Evolutionary conservation across 2,113 vertebrate genomes (phyloP).

Genomic region (Phyllostomus discolor): DNA sequence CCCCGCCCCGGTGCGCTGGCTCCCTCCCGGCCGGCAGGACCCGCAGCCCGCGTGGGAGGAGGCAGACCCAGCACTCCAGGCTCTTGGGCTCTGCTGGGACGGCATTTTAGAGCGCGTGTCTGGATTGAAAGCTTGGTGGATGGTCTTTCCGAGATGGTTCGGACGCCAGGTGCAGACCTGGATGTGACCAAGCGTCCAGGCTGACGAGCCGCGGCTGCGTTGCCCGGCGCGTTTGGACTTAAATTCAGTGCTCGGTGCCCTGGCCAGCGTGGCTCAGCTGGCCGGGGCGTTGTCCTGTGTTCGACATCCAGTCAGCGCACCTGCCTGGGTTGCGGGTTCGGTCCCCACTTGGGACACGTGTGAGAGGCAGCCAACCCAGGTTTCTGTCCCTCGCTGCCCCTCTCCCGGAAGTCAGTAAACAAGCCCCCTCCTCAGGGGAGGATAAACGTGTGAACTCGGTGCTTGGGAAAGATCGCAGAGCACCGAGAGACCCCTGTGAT

Average conservation of each 20-base stretch:
- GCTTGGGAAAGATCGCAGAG: constrained; percentile 92
- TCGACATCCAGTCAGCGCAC: too few species aligned
- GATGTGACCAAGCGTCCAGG: constrained; percentile 87
- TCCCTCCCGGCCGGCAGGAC: constrained; percentile 82
- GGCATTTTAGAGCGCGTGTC: constrained; percentile 90
- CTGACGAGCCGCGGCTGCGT: constrained; percentile 69
- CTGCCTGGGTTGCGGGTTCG: too few species aligned
- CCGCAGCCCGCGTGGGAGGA: constrained; percentile 79
- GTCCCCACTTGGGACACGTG: too few species aligned
- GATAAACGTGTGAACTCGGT: too few species aligned
- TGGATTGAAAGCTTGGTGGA: constrained; percentile 91
- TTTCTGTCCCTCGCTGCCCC: too few species aligned
- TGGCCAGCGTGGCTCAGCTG: too few species aligned
- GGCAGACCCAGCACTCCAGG: constrained; percentile 84
- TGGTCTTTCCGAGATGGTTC: constrained; percentile 92
- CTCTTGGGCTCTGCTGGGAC: constrained; percentile 89
- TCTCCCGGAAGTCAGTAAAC: too few species aligned
- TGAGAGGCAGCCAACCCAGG: too few species aligned
- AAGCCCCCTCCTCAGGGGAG: too few species aligned
- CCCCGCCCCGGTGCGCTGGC: constrained; percentile 90
- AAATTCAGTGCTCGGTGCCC: constrained; percentile 76
- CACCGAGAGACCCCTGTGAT: constrained; percentile 93
- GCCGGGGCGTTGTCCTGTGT: too few species aligned
- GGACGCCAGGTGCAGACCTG: constrained; percentile 91
- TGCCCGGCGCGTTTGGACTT: constrained; percentile 78